phyloP scores from a whole-genome alignment of 2,797 vertebrate species.

The Bovichtus diacanthus region DNA sequence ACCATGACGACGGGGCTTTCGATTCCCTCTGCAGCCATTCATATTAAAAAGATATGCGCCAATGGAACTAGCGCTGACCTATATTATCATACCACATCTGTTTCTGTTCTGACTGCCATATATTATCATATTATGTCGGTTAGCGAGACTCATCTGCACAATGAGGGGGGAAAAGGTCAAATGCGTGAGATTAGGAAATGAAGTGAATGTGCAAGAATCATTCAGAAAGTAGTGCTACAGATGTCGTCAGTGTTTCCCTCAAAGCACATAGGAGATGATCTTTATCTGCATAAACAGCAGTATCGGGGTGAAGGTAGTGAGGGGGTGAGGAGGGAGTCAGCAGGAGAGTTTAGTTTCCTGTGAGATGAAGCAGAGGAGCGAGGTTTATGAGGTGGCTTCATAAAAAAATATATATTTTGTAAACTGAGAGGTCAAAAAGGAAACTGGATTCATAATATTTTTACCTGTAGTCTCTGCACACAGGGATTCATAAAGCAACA shows the following conservation, averaged over 20 bases:
- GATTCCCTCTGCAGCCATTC: constrained; percentile 6
- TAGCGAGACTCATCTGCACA: background rate
- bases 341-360: background rate
- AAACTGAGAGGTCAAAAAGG: background rate
- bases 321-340: background rate
- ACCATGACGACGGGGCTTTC: background rate
- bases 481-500: constrained; percentile 37
- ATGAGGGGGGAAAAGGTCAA: constrained; percentile 16
- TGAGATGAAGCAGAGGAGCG: constrained; percentile 12
- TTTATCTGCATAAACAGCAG: background rate
- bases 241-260: constrained; percentile 10
- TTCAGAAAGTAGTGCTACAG: background rate
- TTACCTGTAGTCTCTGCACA: constrained; percentile 18
- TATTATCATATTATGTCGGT: constrained; percentile 30
- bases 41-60: background rate
- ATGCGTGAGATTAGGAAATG: constrained; percentile 14
- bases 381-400: constrained; percentile 7
- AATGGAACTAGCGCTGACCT: constrained; percentile 1
- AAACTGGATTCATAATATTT: constrained; percentile 1
- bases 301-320: background rate
- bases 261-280: background rate
- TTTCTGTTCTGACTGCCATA: constrained; percentile 21
- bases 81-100: constrained; percentile 14
- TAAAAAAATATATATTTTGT: constrained; percentile 44
- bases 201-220: background rate